phyloP scores from a whole-genome alignment of 2,797 vertebrate genomes.

The Enoplosus armatus region DNA sequence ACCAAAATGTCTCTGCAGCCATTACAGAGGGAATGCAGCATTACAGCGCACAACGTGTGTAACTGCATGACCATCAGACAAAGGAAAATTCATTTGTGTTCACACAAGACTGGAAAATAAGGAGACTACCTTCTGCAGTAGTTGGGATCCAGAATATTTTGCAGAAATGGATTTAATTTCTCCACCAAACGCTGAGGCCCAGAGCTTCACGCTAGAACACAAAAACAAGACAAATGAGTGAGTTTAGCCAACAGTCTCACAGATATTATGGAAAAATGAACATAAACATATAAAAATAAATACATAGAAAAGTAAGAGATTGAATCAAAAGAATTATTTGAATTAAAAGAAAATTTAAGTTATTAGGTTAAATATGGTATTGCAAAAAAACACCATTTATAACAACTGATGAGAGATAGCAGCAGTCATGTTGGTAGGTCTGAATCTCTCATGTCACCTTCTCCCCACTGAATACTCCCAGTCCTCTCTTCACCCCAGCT shows the following conservation, averaged over 20 bases:
- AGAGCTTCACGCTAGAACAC: slow-evolving; percentile 92
- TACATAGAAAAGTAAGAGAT: background rate
- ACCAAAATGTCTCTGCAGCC: slow-evolving; percentile 65
- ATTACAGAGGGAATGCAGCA: slow-evolving; percentile 57
- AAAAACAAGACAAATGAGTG: slow-evolving; percentile 33
- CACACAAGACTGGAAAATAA: slow-evolving; percentile 6
- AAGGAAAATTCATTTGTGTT: slow-evolving; percentile 29
- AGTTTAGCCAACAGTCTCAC: background rate
- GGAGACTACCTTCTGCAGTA: slow-evolving; percentile 94
- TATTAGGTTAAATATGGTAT: background rate
- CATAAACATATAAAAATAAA: background rate
- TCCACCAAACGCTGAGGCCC: slow-evolving; percentile 98
- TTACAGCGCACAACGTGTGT: slow-evolving; percentile 48
- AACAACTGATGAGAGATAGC: background rate
- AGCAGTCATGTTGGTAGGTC: background rate
- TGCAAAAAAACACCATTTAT: background rate
- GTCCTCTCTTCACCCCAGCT: slow-evolving; percentile 16
- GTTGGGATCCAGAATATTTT: slow-evolving; percentile 97
- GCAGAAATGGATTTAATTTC: slow-evolving; percentile 98
- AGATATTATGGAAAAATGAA: background rate
- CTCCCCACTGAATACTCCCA: background rate
- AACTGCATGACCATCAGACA: slow-evolving; percentile 51
- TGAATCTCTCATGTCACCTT: background rate
- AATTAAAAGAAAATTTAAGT: background rate
- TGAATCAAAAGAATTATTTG: background rate